phyloP scores from a whole-genome alignment of 2,113 vertebrate species.

The Cacatua alba region DNA sequence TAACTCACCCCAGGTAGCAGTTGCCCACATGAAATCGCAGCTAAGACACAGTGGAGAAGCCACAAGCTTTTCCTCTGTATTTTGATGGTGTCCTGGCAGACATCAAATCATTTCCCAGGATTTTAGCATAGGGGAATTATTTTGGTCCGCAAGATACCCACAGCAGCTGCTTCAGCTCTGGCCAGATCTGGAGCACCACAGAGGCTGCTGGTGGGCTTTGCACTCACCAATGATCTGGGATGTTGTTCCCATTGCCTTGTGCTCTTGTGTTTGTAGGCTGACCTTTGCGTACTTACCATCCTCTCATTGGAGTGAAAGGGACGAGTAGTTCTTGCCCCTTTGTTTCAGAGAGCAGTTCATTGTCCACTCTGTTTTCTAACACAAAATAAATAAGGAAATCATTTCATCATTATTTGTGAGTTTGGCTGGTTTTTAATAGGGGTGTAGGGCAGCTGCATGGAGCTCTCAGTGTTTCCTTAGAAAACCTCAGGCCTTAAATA shows the following conservation, averaged over 20 bases:
- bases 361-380: slow-evolving; percentile 55
- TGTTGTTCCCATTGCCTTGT: slow-evolving; percentile 5
- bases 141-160: not conserved
- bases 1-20: rapidly evolving
- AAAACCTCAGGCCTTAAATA: slow-evolving; percentile 16
- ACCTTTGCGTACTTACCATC: slow-evolving; percentile 36
- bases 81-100: not conserved
- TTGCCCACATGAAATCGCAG: not conserved
- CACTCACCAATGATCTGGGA: not conserved
- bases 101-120: not conserved
- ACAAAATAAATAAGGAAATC: slow-evolving; percentile 59
- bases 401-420: slow-evolving; percentile 61
- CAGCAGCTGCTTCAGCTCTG: not conserved
- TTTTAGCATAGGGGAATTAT: not conserved
- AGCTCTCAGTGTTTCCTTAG: slow-evolving; percentile 24
- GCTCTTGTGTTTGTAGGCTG: slow-evolving; percentile 15
- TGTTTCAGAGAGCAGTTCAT: slow-evolving; percentile 59
- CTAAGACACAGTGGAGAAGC: not conserved
- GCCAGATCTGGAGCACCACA: not conserved
- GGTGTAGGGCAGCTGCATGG: not conserved
- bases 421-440: slow-evolving; percentile 53
- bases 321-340: slow-evolving; percentile 10
- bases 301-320: slow-evolving; percentile 35
- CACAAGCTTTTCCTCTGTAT: not conserved
- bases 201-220: not conserved